Evolutionary conservation across 2,888 invertebrate genomes (phyloP).

Genomic region (Lasius fuliginosus): DNA sequence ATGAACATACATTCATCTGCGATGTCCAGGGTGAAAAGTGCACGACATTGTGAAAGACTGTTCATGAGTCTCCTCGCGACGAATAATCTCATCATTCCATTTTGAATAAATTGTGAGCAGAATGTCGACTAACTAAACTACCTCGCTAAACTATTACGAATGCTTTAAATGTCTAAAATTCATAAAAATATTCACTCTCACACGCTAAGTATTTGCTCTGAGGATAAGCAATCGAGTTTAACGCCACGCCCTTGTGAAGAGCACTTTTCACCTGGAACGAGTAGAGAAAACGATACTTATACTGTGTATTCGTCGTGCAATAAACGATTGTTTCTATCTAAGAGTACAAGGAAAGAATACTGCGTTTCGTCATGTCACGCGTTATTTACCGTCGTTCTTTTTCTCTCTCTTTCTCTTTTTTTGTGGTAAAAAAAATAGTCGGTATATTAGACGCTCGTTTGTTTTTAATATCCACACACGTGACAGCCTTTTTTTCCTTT

Average conservation of each 20-base stretch:
- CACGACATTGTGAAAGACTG: conserved; percentile 41
- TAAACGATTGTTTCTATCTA: conserved; percentile 62
- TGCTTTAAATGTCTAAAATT: conserved; percentile 44
- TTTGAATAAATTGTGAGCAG: conserved; percentile 33
- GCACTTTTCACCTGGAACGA: conserved; percentile 52
- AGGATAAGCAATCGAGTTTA: conserved; percentile 29
- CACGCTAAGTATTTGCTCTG: conserved; percentile 27
- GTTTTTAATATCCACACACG: conserved; percentile 1
- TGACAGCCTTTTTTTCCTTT: conserved; percentile 14
- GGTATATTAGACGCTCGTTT: conserved; percentile 32
- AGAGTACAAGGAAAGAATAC: conserved; percentile 73
- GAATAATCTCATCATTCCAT: conserved; percentile 13
- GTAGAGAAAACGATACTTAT: conserved; percentile 38
- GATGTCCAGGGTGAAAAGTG: conserved; percentile 66
- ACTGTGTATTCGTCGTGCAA: conserved; percentile 62
- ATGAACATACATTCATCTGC: conserved; percentile 73
- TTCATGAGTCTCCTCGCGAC: conserved; percentile 10
- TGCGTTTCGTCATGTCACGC: conserved; percentile 53
- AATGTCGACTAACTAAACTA: conserved; percentile 15
- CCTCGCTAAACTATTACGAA: conserved; percentile 37
- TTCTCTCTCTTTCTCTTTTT: conserved; percentile 25
- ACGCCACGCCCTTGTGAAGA: conserved; percentile 9
- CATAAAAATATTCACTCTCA: conserved; percentile 56
- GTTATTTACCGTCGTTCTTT: conserved; percentile 20
- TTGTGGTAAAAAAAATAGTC: conserved; percentile 59